phyloP scores from a whole-genome alignment of 2,113 vertebrate genomes.

The Raja brachyura region DNA sequence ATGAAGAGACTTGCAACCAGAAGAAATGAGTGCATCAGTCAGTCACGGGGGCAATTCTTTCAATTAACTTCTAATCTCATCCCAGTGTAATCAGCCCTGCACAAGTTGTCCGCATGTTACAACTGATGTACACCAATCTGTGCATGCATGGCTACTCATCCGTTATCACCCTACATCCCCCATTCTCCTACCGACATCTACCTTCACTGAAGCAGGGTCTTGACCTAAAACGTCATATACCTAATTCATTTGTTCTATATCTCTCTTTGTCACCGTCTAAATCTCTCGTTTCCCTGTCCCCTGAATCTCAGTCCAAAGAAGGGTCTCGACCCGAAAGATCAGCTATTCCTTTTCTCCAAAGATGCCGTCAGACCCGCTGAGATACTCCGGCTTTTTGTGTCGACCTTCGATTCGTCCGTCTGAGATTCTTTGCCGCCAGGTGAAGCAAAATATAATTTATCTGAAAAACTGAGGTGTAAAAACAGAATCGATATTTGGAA shows the following conservation, averaged over 20 bases:
- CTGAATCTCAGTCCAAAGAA: too few species aligned
- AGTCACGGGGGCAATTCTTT: not conserved
- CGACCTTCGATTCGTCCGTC: not conserved
- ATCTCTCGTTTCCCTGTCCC: too few species aligned
- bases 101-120: not conserved
- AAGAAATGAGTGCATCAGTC: not conserved
- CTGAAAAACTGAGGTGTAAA: not conserved
- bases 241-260: too few species aligned
- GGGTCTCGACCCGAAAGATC: too few species aligned
- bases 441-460: not conserved
- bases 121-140: not conserved
- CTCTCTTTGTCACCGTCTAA: too few species aligned
- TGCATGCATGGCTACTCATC: not conserved
- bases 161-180: not conserved
- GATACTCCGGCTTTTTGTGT: too few species aligned
- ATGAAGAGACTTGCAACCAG: not conserved
- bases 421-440: not conserved
- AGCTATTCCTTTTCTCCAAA: too few species aligned
- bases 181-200: not conserved
- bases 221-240: too few species aligned
- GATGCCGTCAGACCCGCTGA: too few species aligned
- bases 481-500: not conserved
- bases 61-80: not conserved
- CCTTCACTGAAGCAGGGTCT: too few species aligned
- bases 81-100: not conserved